Evolutionary conservation across 2,113 vertebrate genomes (phyloP).

Genomic region (Anoura caudifer): DNA sequence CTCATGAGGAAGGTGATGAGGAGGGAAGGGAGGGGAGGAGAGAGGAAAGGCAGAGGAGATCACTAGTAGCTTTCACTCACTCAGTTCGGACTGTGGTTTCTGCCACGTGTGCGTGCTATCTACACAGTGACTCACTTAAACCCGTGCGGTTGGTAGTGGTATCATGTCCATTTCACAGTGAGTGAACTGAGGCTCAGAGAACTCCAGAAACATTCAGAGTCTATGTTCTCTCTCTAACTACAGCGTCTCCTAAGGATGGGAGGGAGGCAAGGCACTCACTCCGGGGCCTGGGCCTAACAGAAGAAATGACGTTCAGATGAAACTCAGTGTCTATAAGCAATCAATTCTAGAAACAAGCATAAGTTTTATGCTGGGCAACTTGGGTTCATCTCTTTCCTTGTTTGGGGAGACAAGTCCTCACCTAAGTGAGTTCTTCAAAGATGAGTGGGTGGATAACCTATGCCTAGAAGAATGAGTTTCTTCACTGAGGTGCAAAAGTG

Average conservation of each 20-base stretch:
- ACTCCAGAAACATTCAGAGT: not conserved
- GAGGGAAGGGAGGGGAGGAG: fast-evolving
- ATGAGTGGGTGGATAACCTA: not conserved
- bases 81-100: fast-evolving
- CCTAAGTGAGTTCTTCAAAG: not conserved
- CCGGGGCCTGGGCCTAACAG: not conserved
- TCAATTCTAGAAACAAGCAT: not conserved
- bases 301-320: not conserved
- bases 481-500: not conserved
- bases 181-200: not conserved
- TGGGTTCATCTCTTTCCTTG: not conserved
- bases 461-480: not conserved
- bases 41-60: not conserved
- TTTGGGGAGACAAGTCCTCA: not conserved
- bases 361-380: not conserved
- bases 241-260: not conserved
- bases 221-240: not conserved
- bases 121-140: not conserved
- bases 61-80: not conserved
- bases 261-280: not conserved
- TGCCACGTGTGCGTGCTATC: fast-evolving
- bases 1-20: not conserved
- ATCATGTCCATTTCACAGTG: not conserved
- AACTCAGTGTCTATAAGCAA: not conserved
- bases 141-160: fast-evolving